A percentile compares a stretch with the other conserved stretches of the same genome.
Evolutionary conservation across 2,888 invertebrate species (phyloP).

Genomic region (Orthosia incerta): DNA sequence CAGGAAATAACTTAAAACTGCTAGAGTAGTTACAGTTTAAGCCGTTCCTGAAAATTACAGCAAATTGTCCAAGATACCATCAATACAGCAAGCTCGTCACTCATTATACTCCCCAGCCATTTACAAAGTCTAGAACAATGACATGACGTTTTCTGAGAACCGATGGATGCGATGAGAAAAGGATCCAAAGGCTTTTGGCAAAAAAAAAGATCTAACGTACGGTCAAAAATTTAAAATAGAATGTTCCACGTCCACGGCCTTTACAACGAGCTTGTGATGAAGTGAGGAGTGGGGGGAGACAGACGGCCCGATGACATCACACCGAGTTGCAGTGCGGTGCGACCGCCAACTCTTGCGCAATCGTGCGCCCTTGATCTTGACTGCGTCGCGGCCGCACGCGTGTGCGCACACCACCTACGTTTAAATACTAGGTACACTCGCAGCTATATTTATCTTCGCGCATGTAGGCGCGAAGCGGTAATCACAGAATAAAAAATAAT

Average conservation of each 20-base stretch:
- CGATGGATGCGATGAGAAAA: slow-evolving; percentile 41
- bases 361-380: slow-evolving; percentile 91
- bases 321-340: slow-evolving; percentile 86
- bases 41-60: slow-evolving; percentile 49
- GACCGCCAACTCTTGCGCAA: slow-evolving; percentile 90
- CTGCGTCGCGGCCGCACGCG: slow-evolving; percentile 90
- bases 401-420: slow-evolving; percentile 83
- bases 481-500: slow-evolving; percentile 79
- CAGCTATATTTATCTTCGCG: slow-evolving; percentile 87
- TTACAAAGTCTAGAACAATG: slow-evolving; percentile 42
- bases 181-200: slow-evolving; percentile 27
- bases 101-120: slow-evolving; percentile 30
- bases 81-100: slow-evolving; percentile 26
- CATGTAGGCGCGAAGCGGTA: slow-evolving; percentile 86
- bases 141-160: slow-evolving; percentile 44
- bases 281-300: slow-evolving; percentile 75
- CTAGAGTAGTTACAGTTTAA: background rate
- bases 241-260: slow-evolving; percentile 86
- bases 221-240: slow-evolving; percentile 85
- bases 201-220: slow-evolving; percentile 58
- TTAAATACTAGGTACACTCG: slow-evolving; percentile 79
- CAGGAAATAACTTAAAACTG: slow-evolving; percentile 21
- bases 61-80: slow-evolving; percentile 53
- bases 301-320: slow-evolving; percentile 89
- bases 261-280: slow-evolving; percentile 76